phyloP scores from a whole-genome alignment of 2,797 vertebrate species.

The Macropodus opercularis region DNA sequence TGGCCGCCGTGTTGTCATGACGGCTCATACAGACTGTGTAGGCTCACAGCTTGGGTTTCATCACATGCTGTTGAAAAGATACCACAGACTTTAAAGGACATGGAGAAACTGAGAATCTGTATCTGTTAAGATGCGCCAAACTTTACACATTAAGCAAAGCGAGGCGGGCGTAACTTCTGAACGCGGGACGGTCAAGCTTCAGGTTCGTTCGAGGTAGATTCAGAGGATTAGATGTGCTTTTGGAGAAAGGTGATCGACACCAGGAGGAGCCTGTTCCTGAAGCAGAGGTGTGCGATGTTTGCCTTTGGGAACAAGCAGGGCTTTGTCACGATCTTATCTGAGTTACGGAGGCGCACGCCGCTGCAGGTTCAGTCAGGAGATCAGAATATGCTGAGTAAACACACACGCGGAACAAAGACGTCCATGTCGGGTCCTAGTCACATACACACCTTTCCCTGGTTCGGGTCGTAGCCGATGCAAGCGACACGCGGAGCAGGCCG shows the following conservation, averaged over 20 bases:
- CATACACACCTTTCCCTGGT: too few relatives aligned
- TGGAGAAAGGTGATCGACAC: conserved; percentile 24
- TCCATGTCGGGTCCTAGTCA: conserved; percentile 14
- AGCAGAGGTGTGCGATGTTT: conserved; percentile 47
- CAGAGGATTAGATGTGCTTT: not conserved
- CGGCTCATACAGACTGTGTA: too few relatives aligned
- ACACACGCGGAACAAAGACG: conserved; percentile 18
- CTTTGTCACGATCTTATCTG: conserved; percentile 65
- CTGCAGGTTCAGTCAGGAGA: conserved; percentile 53
- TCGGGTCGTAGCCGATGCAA: too few relatives aligned
- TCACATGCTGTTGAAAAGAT: conserved; percentile 37
- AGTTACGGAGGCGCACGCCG: conserved; percentile 37
- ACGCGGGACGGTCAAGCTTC: too few relatives aligned
- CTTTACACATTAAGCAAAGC: too few relatives aligned
- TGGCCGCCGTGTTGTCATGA: too few relatives aligned
- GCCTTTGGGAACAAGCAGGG: conserved; percentile 55
- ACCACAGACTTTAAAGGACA: conserved; percentile 19
- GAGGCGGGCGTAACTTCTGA: too few relatives aligned
- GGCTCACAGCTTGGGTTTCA: conserved; percentile 46
- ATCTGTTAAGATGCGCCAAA: not conserved
- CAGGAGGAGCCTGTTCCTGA: conserved; percentile 34
- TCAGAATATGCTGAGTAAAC: conserved; percentile 34
- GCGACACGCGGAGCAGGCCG: too few relatives aligned
- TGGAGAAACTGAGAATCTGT: not conserved
- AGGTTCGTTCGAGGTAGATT: too few relatives aligned